Conservation (phyloP, 1,140 invertebrate genomes). For the Mesaphorura yosii region DNA sequence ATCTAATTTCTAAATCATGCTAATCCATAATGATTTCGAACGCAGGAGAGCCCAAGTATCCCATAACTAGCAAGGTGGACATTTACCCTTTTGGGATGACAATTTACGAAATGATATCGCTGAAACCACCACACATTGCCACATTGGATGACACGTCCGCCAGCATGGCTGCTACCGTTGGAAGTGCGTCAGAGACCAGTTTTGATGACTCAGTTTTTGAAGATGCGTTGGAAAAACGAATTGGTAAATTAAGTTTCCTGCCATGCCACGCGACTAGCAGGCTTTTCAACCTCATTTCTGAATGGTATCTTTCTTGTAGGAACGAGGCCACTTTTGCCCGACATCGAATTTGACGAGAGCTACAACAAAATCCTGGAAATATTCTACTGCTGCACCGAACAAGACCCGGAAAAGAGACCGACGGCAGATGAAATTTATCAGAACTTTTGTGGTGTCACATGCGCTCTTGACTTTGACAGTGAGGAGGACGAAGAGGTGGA, state of each 20-base stretch:
- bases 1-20: background rate
- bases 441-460: background rate
- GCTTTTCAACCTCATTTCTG: no score
- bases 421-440: constrained; percentile 37
- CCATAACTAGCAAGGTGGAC: constrained; percentile 56
- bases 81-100: constrained; percentile 66
- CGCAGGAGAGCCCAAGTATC: background rate
- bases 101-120: constrained; percentile 67
- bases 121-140: constrained; percentile 49
- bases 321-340: constrained; percentile 54
- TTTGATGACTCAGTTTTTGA: constrained; percentile 27
- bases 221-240: constrained; percentile 17
- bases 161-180: background rate
- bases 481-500: background rate
- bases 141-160: constrained; percentile 20
- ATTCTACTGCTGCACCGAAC: constrained; percentile 59
- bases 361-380: constrained; percentile 55
- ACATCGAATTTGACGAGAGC: constrained; percentile 45
- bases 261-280: no score
- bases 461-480: background rate
- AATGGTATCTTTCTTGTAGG: constrained; percentile 25
- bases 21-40: background rate
- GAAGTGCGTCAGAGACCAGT: constrained; percentile 1
- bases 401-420: constrained; percentile 47
- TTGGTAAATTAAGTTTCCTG: constrained; percentile 6